Conservation (phyloP, 2,797 vertebrate genomes). For the Cheirogaleus major region DNA sequence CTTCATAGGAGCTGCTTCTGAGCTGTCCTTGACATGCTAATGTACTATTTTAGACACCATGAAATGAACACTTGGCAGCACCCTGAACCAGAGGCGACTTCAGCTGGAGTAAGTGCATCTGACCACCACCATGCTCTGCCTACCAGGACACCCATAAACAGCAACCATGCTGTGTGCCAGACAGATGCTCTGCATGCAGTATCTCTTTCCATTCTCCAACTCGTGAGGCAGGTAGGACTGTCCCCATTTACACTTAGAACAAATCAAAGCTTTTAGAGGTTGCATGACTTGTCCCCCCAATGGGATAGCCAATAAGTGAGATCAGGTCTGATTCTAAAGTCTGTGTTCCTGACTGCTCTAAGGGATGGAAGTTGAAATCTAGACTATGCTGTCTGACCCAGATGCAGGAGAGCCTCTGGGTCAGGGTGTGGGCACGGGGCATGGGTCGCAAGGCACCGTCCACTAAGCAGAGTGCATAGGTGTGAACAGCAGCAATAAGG, state of each 20-base stretch:
- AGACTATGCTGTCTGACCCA: background rate
- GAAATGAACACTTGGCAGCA: background rate
- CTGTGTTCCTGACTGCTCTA: background rate
- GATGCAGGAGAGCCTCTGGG: background rate
- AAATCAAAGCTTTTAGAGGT: background rate
- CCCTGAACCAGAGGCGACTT: background rate
- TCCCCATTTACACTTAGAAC: background rate
- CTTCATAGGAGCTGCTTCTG: background rate
- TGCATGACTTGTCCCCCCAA: background rate
- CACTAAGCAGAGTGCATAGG: background rate
- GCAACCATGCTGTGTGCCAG: fast-evolving
- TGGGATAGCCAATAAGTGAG: background rate
- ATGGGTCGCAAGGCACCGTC: background rate
- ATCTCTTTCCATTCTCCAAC: background rate
- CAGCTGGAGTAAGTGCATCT: background rate
- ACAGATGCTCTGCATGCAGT: background rate
- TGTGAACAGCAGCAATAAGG: background rate
- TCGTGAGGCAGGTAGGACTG: background rate
- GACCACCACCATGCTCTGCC: too few relatives aligned
- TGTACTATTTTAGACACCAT: constrained; percentile 39
- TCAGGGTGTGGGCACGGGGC: background rate
- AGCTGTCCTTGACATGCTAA: background rate
- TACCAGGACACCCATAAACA: background rate
- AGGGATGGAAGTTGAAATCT: background rate
- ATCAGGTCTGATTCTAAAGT: background rate